These are phyloP conservation scores for Thomomys bottae DNA, from an alignment of 2,113 vertebrate genomes.

Conservation along the genomic window DNA sequence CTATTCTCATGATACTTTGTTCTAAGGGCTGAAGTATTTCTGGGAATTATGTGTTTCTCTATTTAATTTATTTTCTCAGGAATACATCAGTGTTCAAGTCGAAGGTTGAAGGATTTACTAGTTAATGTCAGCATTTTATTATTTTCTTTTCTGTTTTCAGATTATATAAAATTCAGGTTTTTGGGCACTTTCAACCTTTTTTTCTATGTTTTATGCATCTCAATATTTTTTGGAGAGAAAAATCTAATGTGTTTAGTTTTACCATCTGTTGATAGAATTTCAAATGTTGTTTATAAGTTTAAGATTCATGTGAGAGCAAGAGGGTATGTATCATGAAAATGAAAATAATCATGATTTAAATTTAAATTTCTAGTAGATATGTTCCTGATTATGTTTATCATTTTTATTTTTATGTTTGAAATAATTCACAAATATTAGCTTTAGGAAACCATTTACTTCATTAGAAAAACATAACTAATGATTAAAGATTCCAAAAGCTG, in stretches of 20 bases:
- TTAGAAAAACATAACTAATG: constrained; percentile 16
- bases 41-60: neutral
- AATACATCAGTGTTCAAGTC: neutral
- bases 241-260: neutral
- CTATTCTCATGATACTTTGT: neutral
- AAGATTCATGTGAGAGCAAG: neutral
- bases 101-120: neutral
- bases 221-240: neutral
- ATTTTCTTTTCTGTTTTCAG: neutral
- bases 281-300: constrained; percentile 14
- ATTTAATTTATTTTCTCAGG: neutral
- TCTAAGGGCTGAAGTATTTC: neutral
- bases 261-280: constrained; percentile 36
- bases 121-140: neutral
- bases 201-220: neutral
- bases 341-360: neutral
- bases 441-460: neutral
- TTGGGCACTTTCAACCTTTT: neutral
- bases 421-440: neutral
- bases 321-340: neutral
- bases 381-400: neutral
- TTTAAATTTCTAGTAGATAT: neutral
- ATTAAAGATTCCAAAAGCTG: constrained; percentile 21
- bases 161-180: neutral
- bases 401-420: neutral